Base-by-base conservation (phyloP, 1,140 invertebrate genomes). In the Agraylea sexmaculata region DNA sequence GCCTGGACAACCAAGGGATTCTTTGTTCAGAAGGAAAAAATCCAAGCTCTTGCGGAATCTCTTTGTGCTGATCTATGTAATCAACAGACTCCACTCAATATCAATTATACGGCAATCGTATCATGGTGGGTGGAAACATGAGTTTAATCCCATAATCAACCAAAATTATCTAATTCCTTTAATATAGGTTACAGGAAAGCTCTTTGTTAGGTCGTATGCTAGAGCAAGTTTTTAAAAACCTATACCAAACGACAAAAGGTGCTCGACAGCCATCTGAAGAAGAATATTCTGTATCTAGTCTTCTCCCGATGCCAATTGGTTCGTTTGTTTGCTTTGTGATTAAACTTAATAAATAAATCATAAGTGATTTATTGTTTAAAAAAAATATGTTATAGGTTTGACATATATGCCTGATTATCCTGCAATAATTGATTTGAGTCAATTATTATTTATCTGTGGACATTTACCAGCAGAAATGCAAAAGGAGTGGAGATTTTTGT, bases 401-500 rank as follows among this genome's bases (percentile, higher is more conserved):
- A 74, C 77, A 36, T 68, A 76, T 41, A 79, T 79, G 54, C 77
- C 79, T 1, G 77, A 81, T 46, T 84, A 83, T 57, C 78, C 80
- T 2, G 80, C 81, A 33, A 75, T 85, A 48, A 68, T 83, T 5
- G 82, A 84, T 51, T 60, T 84, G 37, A 75, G 78, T 1, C 78
- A 83, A 55, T 74, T 88, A 32, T 64, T 86, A 15, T 87, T 83
- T 62, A 61, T 87, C 7, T 85, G 85, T 60, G 69, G 75, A 2
- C 74, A 81, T 53, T 56, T 88, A 31, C 83, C 84, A 0, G 67
- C 71, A 31, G 76, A 83, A 40, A 68, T 78, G 31, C 72, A 79
- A 45, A 65, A 75, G 39, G 78, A 83, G 54, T 89, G 84, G 84
- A 62, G 83, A 49, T 85, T 87, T 51, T 63, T 88, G 1, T 88